Evolutionary conservation across 2,113 vertebrate species (phyloP).

Genomic region (Sinocyclocheilus anophthalmus): DNA sequence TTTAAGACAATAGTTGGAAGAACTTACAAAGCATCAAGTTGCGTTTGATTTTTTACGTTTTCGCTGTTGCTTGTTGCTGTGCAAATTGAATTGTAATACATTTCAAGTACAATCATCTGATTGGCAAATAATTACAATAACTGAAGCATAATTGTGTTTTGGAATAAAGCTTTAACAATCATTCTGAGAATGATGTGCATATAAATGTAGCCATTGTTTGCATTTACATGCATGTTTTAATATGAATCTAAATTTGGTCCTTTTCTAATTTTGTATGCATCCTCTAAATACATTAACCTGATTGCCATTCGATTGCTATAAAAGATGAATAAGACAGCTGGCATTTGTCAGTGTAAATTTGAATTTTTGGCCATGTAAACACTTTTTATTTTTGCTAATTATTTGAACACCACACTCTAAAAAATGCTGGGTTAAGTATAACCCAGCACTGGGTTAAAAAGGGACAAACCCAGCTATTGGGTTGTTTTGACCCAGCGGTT

Average conservation of each 20-base stretch:
- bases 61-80: not conserved
- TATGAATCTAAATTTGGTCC: not conserved
- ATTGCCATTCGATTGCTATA: not conserved
- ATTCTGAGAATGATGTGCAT: not conserved
- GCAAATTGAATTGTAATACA: too few relatives aligned
- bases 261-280: not conserved
- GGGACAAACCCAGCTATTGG: too few relatives aligned
- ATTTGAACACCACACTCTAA: not conserved
- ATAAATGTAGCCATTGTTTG: not conserved
- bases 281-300: not conserved
- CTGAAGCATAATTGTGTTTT: not conserved
- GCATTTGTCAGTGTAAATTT: not conserved
- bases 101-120: not conserved
- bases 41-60: not conserved
- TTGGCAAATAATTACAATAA: not conserved
- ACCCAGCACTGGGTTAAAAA: too few relatives aligned
- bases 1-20: not conserved
- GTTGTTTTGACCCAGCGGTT: too few relatives aligned
- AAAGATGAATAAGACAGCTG: not conserved
- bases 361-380: not conserved
- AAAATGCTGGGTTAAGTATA: too few relatives aligned
- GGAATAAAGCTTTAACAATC: not conserved
- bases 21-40: not conserved
- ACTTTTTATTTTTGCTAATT: not conserved
- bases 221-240: not conserved